Base-by-base conservation (phyloP, 2,797 vertebrate genomes). In the Cottoperca gobio region DNA sequence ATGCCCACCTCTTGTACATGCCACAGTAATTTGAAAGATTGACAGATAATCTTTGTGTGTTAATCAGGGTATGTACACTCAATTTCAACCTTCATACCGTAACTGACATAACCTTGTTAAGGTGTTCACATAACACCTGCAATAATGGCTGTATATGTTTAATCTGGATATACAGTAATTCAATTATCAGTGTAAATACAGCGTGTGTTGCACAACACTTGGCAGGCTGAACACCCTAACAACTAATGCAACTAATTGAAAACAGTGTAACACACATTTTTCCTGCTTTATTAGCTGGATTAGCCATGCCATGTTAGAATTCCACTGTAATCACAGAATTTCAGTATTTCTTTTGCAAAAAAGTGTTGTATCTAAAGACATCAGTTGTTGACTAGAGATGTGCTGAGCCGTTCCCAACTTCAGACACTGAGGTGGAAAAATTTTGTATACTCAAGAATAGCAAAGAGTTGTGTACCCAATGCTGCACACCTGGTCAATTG, bases 51-150 rank as follows among this genome's bases (percentile, higher is more conserved):
- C 35, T 59, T 0, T 1, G 16, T n/a, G 42, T 39, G 45, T 60
- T 84, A 76, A 86, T 82, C 70, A 61, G 42, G 33, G 77, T 79
- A 64, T 75, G 24, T 52, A 28, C 46, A 70, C 53, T 65, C 65
- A 54, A 48, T 80, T 73, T 65, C 61, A 54, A 39, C 24, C 62
- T 54, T 40, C 79, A 64, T 60, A n/a, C n/a, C n/a, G n/a, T n/a
- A 64, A 55, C 24, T 50, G 74, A 43, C 63, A 70, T 62, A 75
- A 81, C 73, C 78, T 67, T 64, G 64, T 79, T 82, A 78, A 42
- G 21, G 52, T 81, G 50, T 79, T 84, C 78, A 76, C 16, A 23
- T 58, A 49, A 54, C 69, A 63, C 62, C 52, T 71, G 61, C 65
- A 64, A 52, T 63, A 77, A 74, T 60, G 12, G 46, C 70, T 57